phyloP scores from a whole-genome alignment of 2,888 invertebrate species.

The Gari tellinella region DNA sequence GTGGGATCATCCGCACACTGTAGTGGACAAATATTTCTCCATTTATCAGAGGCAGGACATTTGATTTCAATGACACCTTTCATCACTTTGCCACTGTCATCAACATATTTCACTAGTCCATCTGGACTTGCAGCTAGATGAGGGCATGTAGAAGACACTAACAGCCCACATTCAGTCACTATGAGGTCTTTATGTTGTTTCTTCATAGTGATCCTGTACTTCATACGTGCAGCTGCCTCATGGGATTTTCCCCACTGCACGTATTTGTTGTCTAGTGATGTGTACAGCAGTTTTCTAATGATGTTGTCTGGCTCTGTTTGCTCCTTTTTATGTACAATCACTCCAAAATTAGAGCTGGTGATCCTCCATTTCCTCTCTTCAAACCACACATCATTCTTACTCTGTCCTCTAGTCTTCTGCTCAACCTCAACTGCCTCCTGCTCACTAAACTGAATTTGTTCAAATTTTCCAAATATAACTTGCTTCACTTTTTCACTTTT shows the following conservation, averaged over 20 bases:
- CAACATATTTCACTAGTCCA: conserved; percentile 28
- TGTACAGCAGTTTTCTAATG: conserved; percentile 17
- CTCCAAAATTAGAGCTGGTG: conserved; percentile 40
- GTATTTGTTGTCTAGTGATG: conserved; percentile 1
- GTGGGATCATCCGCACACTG: conserved; percentile 1
- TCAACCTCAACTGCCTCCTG: conserved; percentile 14
- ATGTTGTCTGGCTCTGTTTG: conserved; percentile 14
- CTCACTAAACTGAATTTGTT: background rate
- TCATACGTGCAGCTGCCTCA: conserved; percentile 33
- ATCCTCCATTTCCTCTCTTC: conserved; percentile 2
- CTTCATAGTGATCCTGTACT: background rate
- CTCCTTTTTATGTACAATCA: conserved; percentile 3
- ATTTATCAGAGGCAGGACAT: conserved; percentile 30
- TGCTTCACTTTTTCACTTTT: conserved; percentile 5
- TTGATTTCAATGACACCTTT: conserved; percentile 36
- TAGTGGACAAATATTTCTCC: background rate
- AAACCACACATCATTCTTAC: conserved; percentile 17
- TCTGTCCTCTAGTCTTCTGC: conserved; percentile 21
- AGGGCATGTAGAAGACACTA: conserved; percentile 16
- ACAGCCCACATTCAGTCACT: conserved; percentile 14
- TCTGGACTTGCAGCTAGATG: conserved; percentile 39
- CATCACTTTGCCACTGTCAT: background rate
- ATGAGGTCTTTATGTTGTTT: background rate
- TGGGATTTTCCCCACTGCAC: conserved; percentile 30
- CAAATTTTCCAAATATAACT: background rate